These are phyloP conservation scores for Lepus oiostolus DNA, from an alignment of 2,797 vertebrate genomes.

Conservation along the genomic window DNA sequence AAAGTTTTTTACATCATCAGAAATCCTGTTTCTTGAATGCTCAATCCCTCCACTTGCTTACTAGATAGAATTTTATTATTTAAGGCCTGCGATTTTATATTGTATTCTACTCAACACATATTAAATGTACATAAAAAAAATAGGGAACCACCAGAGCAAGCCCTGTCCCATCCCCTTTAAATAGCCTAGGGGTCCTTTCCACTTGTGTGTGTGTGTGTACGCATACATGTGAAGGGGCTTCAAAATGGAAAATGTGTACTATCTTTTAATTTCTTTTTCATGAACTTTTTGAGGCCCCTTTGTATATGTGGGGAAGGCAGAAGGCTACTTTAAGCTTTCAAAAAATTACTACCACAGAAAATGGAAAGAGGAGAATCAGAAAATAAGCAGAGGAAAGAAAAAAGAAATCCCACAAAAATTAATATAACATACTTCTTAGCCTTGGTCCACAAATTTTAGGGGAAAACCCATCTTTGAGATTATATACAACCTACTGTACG, in stretches of 20 bases:
- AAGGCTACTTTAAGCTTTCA: not conserved
- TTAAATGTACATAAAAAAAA: not conserved
- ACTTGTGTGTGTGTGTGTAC: not conserved
- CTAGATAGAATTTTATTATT: not conserved
- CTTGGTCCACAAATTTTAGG: not conserved
- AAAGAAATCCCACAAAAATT: not conserved
- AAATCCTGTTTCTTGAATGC: not conserved
- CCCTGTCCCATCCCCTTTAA: not conserved
- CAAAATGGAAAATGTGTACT: too few relatives aligned
- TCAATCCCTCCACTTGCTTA: not conserved
- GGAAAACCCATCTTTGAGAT: not conserved
- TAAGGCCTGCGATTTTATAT: not conserved
- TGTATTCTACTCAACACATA: conserved; percentile 44
- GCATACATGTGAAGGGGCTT: not conserved
- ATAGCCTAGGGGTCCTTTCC: not conserved
- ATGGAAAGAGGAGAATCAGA: not conserved
- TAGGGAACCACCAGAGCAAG: not conserved
- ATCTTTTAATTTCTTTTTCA: too few relatives aligned
- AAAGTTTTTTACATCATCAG: not conserved
- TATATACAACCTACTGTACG: not conserved
- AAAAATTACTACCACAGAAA: conserved; percentile 37
- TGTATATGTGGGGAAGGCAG: not conserved
- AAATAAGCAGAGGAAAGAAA: not conserved
- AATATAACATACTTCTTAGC: conserved; percentile 4
- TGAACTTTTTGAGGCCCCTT: too few relatives aligned